Base-by-base conservation (phyloP, 2,113 vertebrate species). In the Lepisosteus oculatus region DNA sequence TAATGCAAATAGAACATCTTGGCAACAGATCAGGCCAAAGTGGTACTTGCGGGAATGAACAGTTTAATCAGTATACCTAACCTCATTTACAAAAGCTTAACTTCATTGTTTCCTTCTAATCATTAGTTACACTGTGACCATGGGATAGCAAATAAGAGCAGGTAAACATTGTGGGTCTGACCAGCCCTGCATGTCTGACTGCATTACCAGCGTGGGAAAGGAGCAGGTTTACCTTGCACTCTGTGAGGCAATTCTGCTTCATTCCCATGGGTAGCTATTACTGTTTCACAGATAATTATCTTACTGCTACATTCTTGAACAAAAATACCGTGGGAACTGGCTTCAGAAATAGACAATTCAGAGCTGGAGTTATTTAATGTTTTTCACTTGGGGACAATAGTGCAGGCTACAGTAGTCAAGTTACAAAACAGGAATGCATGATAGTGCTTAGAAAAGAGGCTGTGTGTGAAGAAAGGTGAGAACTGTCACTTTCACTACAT, bases 191-290 rank as follows among this genome's bases (percentile, higher is more conserved):
- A 69, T 80, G 72, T 67, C 76, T 84, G 79, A 87, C 88, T 74
- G 82, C 83, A 84, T 75, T 77, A 66, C 41, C 81, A 81, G 90
- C 88, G 93, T 96, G 93, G 88, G 92, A 97, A 97, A 88, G 86
- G 74, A 65, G 81, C 78, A 57, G 56, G 83, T 65, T 79, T 79
- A 74, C 79, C 74, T 73, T 43, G 65, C 67, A 59, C 80, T 80
- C 66, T 76, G 3, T 0, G 57, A n/a, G 68, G 74, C 80, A 73
- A 63, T 81, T 80, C 83, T 8, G 75, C 79, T 3, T 79, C 78
- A 90, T 94, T 96, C 94, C 92, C 93, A 96, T 91, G 88, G 87
- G 84, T 76, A 69, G 74, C 76, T 8, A 75, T 65, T 77, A 68
- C 80, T 65, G 79, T 85, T 73, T 75, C 80, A 74, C 79, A 76